Base-by-base conservation (phyloP, 2,113 vertebrate genomes). In the Rhagologus leucostigma region DNA sequence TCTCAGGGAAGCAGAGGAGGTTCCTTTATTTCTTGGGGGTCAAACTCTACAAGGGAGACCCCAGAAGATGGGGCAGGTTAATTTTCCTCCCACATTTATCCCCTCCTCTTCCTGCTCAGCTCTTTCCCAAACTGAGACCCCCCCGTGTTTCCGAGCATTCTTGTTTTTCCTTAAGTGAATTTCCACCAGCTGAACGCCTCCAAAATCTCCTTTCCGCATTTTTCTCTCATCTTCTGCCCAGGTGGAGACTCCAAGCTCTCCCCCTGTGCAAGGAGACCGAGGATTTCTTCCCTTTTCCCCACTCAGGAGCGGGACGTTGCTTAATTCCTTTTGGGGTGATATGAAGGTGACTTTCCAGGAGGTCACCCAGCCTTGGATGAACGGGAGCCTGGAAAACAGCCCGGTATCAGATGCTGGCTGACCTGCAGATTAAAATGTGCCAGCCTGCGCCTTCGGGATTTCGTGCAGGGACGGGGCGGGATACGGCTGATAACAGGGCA, bases 111-210 rank as follows among this genome's bases (percentile, higher is more conserved):
- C 19, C 50, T 22, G 9, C 13, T 87, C 62, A 9, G 9, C 32
- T 30, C 3, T 59, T 64, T 55, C 41, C 62, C 35, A 11, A 3
- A 7, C 8, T 10, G 5, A 44, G 50, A 33, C 24, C 4, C 30
- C 3, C 32, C 26, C 3, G 0, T 50, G 7, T 29, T n/a, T 6
- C 63, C 0, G 4, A 44, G 8, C 1, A 2, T 50, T 65, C 10
- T 6, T 27, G 3, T 32, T 55, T 49, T n/a, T 9, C 16, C 55
- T n/a, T 5, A 8, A 4, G 13, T 46, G 27, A 12, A n/a, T 0
- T 10, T 12, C 63, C 64, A 20, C 3, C 10, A 14, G 8, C 41
- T 13, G 7, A 41, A 63, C 14, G 24, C 44, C 35, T 64, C 42
- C 44, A 20, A 37, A 74, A 47, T 5, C 33, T 65, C 41, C 35